A percentile compares a stretch with the other conserved stretches of the same genome.
Conservation (phyloP, 2,888 invertebrate genomes). For the Merodon equestris region DNA sequence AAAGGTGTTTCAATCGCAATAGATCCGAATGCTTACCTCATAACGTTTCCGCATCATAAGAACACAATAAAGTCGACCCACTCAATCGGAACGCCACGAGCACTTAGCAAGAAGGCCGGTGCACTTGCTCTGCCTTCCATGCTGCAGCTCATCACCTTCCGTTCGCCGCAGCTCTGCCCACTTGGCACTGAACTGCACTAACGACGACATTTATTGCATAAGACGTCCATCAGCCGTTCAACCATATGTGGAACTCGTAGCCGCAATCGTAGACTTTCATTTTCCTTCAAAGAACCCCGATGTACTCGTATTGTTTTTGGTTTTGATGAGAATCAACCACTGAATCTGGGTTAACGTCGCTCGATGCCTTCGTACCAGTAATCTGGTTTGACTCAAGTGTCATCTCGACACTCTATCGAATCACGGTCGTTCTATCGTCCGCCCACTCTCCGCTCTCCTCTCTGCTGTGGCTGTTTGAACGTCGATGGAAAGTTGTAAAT, state of each 20-base stretch:
- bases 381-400: slow-evolving; percentile 48
- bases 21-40: slow-evolving; percentile 34
- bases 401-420: slow-evolving; percentile 10
- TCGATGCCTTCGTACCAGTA: slow-evolving; percentile 19
- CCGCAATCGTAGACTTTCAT: slow-evolving; percentile 36
- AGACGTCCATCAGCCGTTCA: slow-evolving; percentile 57
- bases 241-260: slow-evolving; percentile 13
- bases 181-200: slow-evolving; percentile 48
- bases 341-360: slow-evolving; percentile 54
- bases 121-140: slow-evolving; percentile 47
- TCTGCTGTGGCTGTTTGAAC: background rate
- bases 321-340: slow-evolving; percentile 15
- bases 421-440: background rate
- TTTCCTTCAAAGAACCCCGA: slow-evolving; percentile 33
- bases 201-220: slow-evolving; percentile 58
- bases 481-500: background rate
- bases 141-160: background rate
- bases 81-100: slow-evolving; percentile 48
- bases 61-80: slow-evolving; percentile 29
- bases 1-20: slow-evolving; percentile 2
- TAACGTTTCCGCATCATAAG: slow-evolving; percentile 42
- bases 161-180: slow-evolving; percentile 37
- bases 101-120: slow-evolving; percentile 33
- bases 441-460: background rate
- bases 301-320: no score